These are phyloP conservation scores for Aptenodytes patagonicus DNA, from an alignment of 2,113 vertebrate genomes.

Conservation along the genomic window DNA sequence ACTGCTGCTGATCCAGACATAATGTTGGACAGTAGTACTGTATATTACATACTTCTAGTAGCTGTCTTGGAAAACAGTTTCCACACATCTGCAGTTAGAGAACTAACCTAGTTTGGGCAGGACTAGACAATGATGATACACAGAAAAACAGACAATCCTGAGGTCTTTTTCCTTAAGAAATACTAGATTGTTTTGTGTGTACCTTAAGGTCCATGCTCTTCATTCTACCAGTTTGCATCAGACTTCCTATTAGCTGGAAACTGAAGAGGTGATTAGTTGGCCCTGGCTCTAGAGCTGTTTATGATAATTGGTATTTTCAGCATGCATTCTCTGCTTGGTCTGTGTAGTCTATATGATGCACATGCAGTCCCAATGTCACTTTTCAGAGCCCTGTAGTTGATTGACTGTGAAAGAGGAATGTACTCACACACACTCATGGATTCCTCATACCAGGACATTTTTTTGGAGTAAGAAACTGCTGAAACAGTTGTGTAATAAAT, in stretches of 20 bases:
- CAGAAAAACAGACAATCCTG: background rate
- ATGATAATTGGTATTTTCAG: background rate
- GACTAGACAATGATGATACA: background rate
- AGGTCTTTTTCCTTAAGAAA: background rate
- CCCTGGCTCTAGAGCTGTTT: background rate
- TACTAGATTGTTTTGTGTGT: background rate
- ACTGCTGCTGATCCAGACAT: background rate
- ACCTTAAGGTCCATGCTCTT: background rate
- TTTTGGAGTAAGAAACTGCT: background rate
- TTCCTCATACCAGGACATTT: background rate
- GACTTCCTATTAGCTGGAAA: background rate
- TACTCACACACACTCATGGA: background rate
- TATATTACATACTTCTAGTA: background rate
- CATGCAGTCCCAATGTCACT: background rate
- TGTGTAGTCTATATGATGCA: background rate
- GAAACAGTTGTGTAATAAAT: background rate
- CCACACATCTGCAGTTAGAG: background rate
- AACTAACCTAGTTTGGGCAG: background rate
- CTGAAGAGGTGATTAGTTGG: background rate
- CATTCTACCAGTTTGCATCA: background rate
- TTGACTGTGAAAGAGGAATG: background rate
- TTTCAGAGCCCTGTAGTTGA: background rate
- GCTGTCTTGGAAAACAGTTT: background rate
- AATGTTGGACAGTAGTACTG: background rate
- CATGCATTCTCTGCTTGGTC: background rate